These are phyloP conservation scores for Trichopria drosophilae DNA, from an alignment of 2,888 invertebrate genomes.

Conservation along the genomic window DNA sequence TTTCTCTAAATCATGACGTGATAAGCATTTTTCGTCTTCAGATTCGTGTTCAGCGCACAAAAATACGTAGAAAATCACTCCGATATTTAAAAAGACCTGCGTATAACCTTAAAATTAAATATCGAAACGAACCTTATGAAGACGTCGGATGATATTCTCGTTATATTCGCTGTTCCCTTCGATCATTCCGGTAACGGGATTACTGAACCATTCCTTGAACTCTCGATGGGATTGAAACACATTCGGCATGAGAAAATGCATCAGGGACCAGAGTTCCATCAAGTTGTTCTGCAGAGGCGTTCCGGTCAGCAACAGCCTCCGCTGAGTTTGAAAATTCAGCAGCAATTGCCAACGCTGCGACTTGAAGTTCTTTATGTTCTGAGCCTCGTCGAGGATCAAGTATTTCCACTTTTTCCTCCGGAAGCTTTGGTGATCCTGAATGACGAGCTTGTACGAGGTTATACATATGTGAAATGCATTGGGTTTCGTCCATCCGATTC, in stretches of 20 bases:
- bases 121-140: constrained; percentile 77
- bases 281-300: constrained; percentile 95
- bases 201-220: constrained; percentile 98
- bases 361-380: constrained; percentile 99
- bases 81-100: constrained; percentile 15
- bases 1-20: too few species aligned
- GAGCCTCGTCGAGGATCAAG: constrained; percentile 96
- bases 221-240: constrained; percentile 95
- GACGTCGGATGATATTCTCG: constrained; percentile 81
- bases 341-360: constrained; percentile 98
- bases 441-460: constrained; percentile 96
- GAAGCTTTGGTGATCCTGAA: constrained; percentile 98
- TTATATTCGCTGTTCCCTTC: constrained; percentile 91
- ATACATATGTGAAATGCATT: constrained; percentile 99
- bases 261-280: constrained; percentile 96
- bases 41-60: too few species aligned
- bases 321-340: constrained; percentile 90
- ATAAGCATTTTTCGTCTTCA: too few species aligned
- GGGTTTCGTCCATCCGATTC: constrained; percentile 96
- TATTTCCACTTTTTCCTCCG: constrained; percentile 98
- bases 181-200: constrained; percentile 95
- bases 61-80: too few species aligned
- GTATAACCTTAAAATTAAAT: constrained; percentile 27
- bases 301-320: constrained; percentile 87
- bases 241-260: constrained; percentile 98